Evolutionary conservation across 2,113 vertebrate species (phyloP).

Genomic region (Patagioenas fasciata): DNA sequence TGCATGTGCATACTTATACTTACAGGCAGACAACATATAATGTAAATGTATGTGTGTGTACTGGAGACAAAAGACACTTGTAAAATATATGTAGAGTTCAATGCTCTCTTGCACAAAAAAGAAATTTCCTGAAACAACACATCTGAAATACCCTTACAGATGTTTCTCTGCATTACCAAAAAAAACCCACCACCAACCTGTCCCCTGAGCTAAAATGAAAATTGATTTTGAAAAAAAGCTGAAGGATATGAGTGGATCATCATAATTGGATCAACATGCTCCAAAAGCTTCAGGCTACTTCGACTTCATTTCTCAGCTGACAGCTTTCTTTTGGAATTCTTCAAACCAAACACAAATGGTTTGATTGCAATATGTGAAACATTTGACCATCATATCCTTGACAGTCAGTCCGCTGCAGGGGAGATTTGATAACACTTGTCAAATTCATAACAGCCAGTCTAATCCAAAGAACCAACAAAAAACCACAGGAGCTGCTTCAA

Average conservation of each 20-base stretch:
- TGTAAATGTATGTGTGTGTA: neutral
- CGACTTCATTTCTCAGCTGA: conserved; percentile 75
- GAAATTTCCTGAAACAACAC: conserved; percentile 73
- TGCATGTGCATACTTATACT: no score
- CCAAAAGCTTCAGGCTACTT: conserved; percentile 71
- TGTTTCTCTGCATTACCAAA: conserved; percentile 65
- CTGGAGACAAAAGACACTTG: conserved; percentile 6
- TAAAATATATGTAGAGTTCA: conserved; percentile 29
- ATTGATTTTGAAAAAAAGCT: conserved; percentile 75
- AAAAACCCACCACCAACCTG: neutral
- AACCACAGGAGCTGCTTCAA: conserved; percentile 34
- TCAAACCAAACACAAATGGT: conserved; percentile 73
- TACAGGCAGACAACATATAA: neutral
- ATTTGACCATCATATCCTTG: conserved; percentile 75
- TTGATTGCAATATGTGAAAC: conserved; percentile 76
- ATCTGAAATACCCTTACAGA: conserved; percentile 69
- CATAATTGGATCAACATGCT: conserved; percentile 78
- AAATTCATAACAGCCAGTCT: conserved; percentile 72
- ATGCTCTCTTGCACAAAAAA: conserved; percentile 18
- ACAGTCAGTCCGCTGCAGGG: conserved; percentile 68
- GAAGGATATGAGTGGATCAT: conserved; percentile 77
- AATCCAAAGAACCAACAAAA: conserved; percentile 56
- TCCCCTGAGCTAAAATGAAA: conserved; percentile 75
- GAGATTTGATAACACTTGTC: conserved; percentile 76
- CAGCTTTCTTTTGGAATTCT: conserved; percentile 76